Evolutionary conservation across 2,113 vertebrate species (phyloP).

Genomic region (Plestiodon gilberti): DNA sequence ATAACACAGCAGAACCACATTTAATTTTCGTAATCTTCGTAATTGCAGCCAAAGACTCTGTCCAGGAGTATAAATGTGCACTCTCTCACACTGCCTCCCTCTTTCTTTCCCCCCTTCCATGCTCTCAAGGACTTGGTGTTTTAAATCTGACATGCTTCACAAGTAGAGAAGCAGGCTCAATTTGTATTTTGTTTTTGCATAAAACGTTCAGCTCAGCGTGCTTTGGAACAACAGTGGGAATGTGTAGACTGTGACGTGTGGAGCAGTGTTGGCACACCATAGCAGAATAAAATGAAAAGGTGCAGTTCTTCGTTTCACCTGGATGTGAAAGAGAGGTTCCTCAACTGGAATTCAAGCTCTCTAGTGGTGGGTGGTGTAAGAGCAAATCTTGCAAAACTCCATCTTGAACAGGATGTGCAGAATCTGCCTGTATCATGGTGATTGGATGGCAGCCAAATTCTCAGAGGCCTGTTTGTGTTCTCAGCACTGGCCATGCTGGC

Average conservation of each 20-base stretch:
- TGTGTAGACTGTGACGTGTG: neutral
- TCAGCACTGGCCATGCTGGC: too few relatives aligned
- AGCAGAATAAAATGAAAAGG: neutral
- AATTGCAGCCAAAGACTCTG: constrained; percentile 47
- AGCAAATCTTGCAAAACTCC: too few relatives aligned
- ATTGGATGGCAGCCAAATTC: too few relatives aligned
- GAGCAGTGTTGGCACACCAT: constrained; percentile 12
- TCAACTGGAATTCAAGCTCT: neutral
- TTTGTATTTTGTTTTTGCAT: neutral
- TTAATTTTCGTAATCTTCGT: constrained; percentile 46
- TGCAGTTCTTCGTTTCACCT: neutral
- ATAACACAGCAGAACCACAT: constrained; percentile 47
- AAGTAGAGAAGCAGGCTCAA: constrained; percentile 40
- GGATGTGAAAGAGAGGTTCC: constrained; percentile 13
- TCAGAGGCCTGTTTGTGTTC: too few relatives aligned
- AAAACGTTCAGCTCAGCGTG: constrained; percentile 33
- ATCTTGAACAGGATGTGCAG: too few relatives aligned
- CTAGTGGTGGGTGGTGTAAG: too few relatives aligned
- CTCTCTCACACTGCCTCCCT: constrained; percentile 3
- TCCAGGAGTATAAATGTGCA: neutral
- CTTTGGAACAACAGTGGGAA: constrained; percentile 31
- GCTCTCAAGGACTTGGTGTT: constrained; percentile 6
- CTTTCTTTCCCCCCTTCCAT: constrained; percentile 23
- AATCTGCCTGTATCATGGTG: too few relatives aligned
- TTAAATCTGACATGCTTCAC: constrained; percentile 23